These are phyloP conservation scores for Peromyscus aztecus DNA, from an alignment of 2,797 vertebrate genomes.

Conservation along the genomic window DNA sequence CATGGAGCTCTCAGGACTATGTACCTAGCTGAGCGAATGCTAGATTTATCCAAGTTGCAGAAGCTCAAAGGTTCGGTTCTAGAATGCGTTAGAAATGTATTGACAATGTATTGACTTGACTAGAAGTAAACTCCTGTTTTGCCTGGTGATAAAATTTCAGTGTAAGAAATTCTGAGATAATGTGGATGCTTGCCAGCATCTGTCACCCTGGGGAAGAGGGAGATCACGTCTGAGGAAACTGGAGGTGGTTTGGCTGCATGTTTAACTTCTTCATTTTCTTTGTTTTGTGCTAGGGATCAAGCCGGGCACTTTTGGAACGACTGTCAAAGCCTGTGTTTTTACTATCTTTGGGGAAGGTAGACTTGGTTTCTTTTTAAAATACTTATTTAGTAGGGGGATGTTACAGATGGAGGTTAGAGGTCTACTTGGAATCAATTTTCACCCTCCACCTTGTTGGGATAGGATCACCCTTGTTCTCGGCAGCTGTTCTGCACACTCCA, in stretches of 20 bases:
- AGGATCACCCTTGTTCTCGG: not conserved
- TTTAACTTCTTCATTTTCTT: not conserved
- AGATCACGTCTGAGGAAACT: not conserved
- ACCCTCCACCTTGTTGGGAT: not conserved
- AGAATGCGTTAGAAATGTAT: conserved; percentile 55
- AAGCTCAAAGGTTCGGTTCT: conserved; percentile 60
- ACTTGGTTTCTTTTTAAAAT: not conserved
- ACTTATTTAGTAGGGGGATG: not conserved
- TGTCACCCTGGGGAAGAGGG: not conserved
- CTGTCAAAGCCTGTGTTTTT: not conserved
- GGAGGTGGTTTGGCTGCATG: not conserved
- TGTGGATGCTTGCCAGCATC: not conserved
- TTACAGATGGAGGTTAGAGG: not conserved
- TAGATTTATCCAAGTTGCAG: not conserved
- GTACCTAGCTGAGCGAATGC: not conserved
- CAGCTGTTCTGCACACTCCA: too few relatives aligned
- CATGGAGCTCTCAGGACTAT: not conserved
- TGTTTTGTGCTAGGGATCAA: not conserved
- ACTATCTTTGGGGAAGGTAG: conserved; percentile 45
- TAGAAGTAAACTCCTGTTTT: conserved; percentile 59
- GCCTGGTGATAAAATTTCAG: conserved; percentile 57
- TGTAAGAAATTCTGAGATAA: conserved; percentile 51
- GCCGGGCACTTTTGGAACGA: not conserved
- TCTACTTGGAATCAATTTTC: not conserved
- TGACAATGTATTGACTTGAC: not conserved